phyloP scores from a whole-genome alignment of 1,140 invertebrate genomes.

The Diprion similis region DNA sequence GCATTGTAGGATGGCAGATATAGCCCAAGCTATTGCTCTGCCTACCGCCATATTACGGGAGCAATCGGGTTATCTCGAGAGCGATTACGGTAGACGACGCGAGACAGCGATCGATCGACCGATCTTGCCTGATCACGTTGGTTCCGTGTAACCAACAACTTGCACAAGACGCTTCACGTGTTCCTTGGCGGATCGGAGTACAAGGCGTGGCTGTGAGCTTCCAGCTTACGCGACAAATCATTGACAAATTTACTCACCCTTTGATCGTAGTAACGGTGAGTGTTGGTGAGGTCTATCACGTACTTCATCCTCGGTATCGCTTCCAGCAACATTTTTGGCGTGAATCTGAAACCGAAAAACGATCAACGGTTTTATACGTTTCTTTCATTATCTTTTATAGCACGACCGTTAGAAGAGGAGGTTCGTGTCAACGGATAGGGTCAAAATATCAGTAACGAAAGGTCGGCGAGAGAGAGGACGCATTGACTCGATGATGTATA shows the following conservation, averaged over 20 bases:
- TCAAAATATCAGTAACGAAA: slow-evolving; percentile 31
- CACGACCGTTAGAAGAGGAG: neutral
- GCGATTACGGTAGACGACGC: neutral
- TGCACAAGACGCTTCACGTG: neutral
- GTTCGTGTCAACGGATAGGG: neutral
- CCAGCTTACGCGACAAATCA: slow-evolving; percentile 24
- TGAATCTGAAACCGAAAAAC: slow-evolving; percentile 59
- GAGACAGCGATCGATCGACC: slow-evolving; percentile 1
- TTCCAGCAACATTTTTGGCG: slow-evolving; percentile 56
- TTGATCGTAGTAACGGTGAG: slow-evolving; percentile 69
- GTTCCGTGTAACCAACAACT: neutral
- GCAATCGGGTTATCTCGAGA: neutral
- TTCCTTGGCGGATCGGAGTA: neutral
- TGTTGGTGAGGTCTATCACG: slow-evolving; percentile 75
- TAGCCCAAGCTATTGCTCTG: slow-evolving; percentile 1
- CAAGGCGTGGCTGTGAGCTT: neutral
- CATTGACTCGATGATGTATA: neutral
- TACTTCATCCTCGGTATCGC: slow-evolving; percentile 66
- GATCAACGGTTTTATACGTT: slow-evolving; percentile 17
- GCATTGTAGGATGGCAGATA: neutral
- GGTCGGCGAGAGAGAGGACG: slow-evolving; percentile 13
- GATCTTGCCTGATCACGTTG: neutral
- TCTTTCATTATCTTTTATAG: slow-evolving; percentile 8
- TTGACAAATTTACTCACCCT: slow-evolving; percentile 49
- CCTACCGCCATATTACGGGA: neutral